Base-by-base conservation (phyloP, 2,797 vertebrate genomes). In the Acrossocheilus fasciatus region DNA sequence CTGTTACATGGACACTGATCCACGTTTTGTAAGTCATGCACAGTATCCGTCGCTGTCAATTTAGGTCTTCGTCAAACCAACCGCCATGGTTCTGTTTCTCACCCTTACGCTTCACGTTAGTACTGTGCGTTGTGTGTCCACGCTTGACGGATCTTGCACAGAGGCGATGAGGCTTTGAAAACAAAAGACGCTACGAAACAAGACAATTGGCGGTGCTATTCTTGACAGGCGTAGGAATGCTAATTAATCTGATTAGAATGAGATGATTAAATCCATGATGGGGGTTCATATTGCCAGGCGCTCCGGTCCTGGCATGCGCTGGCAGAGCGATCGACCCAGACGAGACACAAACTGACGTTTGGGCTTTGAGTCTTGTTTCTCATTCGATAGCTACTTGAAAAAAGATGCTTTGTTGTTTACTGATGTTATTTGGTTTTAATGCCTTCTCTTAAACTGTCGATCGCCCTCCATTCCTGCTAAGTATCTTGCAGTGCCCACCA, bases 181-280 rank as follows among this genome's bases (percentile, higher is more conserved):
- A 86, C 80, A 89, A 87, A 90, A 90, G 85, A 78, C 20, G 39
- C 23, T 64, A 75, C n/a, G 14, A 70, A 66, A 50, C 26, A 81
- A 80, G 45, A 87, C 80, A 82, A 85, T 83, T 45, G 77, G 34
- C 45, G 12, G 47, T 70, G 57, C 78, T 59, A 57, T 75, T 90
- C 88, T 86, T 92, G 91, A 93, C 92, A 89, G 93, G 90, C 89
- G 89, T 91, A 91, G 72, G 79, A 90, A 90, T 90, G 89, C 91
- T 93, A 94, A 95, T 95, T 95, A 94, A 94, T 94, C 91, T 92
- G 92, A 95, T 95, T 94, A 95, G 89, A 90, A 92, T 75, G 90
- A 94, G 88, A 93, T 88, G 93, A 95, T 94, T 93, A 93, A 92
- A 93, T 91, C 78, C 87, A 91, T 64, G 66, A 91, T 92, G 82